Base-by-base conservation (phyloP, 2,113 vertebrate genomes). In the Labrus mixtus region DNA sequence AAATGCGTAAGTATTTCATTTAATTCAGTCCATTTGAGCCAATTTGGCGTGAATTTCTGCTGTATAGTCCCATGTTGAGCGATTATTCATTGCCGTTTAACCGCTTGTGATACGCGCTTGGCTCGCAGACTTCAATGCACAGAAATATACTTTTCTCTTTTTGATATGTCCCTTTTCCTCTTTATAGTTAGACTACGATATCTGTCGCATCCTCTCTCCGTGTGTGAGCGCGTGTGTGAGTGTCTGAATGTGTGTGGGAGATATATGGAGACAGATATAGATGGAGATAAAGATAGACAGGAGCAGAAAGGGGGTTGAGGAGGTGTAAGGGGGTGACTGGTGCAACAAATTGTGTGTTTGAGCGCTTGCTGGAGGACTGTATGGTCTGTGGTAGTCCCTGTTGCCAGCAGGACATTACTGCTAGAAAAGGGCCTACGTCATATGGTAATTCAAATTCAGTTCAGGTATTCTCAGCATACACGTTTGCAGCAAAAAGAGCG, bases 381-480 rank as follows among this genome's bases (percentile, higher is more conserved):
- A 53, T 22, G 75, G 61, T 83, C 55, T 75, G 74, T 81, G 79
- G 65, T 78, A 65, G 73, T 62, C 90, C 85, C 78, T 84, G 82
- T 80, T 88, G 84, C 90, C 87, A 87, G 76, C 77, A 88, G 81
- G 87, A 89, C 90, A 78, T 83, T 85, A 83, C 71, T 62, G 90
- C 76, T 78, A 20, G 87, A 79, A 77, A 87, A 87, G 78, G 81
- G 81, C 89, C 87, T 89, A 92, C 91, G 91, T 93, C 91, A 93
- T 93, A 87, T 91, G 91, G 83, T 93, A 82, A 93, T 93, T 93
- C 90, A 91, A 87, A 93, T 93, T 93, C 91, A 91, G 89, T 90
- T 91, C 91, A 93, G 91, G 89, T 93, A 91, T 89, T 84, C 86
- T 87, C 88, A 81, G 83, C 84, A 88, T 89, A 83, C 86, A 90